A percentile compares a stretch with the other conserved stretches of the same genome.
phyloP scores from a whole-genome alignment of 2,113 vertebrate species.

The Acanthochromis polyacanthus region DNA sequence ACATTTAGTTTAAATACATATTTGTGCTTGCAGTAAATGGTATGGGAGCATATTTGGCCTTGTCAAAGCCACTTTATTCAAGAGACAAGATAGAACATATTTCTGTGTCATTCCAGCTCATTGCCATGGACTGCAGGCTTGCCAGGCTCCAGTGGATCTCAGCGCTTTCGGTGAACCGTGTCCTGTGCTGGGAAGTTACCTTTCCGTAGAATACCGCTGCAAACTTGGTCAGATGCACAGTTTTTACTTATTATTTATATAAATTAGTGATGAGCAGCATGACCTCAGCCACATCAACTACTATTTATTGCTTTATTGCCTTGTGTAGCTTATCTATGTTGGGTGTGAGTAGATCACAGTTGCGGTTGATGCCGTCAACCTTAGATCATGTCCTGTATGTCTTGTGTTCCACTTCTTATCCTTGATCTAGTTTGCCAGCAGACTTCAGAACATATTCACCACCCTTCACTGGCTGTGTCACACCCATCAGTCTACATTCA shows the following conservation, averaged over 20 bases:
- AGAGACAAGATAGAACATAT: neutral
- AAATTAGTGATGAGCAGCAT: too few relatives aligned
- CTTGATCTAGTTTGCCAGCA: neutral
- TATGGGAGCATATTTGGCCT: neutral
- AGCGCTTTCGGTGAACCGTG: constrained; percentile 90
- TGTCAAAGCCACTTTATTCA: neutral
- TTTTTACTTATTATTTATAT: constrained; percentile 9
- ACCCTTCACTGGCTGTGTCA: neutral
- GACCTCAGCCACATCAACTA: too few relatives aligned
- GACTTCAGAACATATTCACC: neutral
- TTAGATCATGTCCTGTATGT: neutral
- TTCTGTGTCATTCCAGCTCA: constrained; percentile 84
- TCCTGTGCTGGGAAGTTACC: constrained; percentile 88
- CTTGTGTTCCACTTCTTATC: neutral
- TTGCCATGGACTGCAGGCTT: constrained; percentile 91
- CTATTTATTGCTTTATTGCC: too few relatives aligned
- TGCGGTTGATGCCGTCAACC: neutral
- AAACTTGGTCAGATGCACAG: constrained; percentile 85
- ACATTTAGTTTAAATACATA: neutral
- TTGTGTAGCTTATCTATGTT: too few relatives aligned
- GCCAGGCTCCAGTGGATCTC: constrained; percentile 87
- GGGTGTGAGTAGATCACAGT: neutral
- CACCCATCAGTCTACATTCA: neutral
- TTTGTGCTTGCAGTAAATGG: constrained; percentile 3
- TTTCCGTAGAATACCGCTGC: constrained; percentile 92